Conservation (phyloP, 1,140 invertebrate species). For the Phortica variegata region DNA sequence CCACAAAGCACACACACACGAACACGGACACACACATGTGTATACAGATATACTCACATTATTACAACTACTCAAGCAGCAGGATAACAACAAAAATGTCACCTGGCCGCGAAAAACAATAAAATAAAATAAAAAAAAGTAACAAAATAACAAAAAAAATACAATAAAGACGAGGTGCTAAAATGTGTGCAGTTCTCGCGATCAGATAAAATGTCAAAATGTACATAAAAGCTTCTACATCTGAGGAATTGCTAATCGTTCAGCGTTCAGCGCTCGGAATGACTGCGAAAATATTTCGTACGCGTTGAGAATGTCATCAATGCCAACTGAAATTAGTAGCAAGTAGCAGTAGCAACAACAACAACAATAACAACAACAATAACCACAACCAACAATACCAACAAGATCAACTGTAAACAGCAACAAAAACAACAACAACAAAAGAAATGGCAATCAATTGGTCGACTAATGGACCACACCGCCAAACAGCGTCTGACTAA, state of each 20-base stretch:
- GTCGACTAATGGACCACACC: constrained; percentile 53
- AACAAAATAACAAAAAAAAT: constrained; percentile 9
- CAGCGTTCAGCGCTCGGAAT: constrained; percentile 15
- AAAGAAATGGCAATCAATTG: not conserved
- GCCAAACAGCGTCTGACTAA: no score
- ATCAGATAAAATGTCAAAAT: constrained; percentile 57
- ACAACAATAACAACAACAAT: no score
- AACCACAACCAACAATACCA: no score
- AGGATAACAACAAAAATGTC: constrained; percentile 1
- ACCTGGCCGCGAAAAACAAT: not conserved
- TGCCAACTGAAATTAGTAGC: constrained; percentile 44
- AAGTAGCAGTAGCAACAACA: constrained; percentile 36
- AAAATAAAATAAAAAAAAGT: constrained; percentile 8
- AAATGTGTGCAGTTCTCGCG: constrained; percentile 55
- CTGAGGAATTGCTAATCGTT: constrained; percentile 55
- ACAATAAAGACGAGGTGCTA: constrained; percentile 35
- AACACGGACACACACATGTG: not conserved
- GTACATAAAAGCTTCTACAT: constrained; percentile 57
- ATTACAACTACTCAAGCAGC: constrained; percentile 1
- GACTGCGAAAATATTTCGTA: constrained; percentile 3
- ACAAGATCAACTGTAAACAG: no score
- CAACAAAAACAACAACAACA: not conserved
- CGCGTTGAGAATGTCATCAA: constrained; percentile 36
- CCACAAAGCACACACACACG: no score
- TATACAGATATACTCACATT: not conserved